Evolutionary conservation across 2,888 invertebrate genomes (phyloP).

Genomic region (Mesorhabditis sp.): DNA sequence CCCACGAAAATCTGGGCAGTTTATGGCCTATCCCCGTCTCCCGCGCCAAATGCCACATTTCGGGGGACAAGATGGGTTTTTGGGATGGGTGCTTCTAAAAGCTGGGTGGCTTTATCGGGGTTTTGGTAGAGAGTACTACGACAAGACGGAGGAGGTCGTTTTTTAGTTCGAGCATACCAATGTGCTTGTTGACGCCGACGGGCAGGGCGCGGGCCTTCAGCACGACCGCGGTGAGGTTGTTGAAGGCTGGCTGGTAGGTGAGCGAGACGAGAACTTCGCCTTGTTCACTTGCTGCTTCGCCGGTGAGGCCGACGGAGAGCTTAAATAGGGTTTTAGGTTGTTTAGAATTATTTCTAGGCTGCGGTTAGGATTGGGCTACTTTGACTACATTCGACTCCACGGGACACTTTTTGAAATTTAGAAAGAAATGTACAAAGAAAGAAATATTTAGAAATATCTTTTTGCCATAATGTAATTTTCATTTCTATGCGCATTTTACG

Average conservation of each 20-base stretch:
- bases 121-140: background rate
- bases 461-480: no score
- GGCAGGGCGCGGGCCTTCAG: slow-evolving; percentile 88
- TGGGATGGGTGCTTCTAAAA: no score
- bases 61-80: no score
- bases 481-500: no score
- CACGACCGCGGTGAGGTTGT: slow-evolving; percentile 88
- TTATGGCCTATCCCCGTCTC: no score
- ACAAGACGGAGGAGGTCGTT: background rate
- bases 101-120: no score
- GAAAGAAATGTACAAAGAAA: background rate
- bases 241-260: slow-evolving; percentile 95
- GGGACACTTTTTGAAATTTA: background rate
- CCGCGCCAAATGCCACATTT: no score
- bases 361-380: no score
- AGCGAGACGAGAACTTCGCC: slow-evolving; percentile 77
- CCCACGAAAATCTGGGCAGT: no score
- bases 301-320: slow-evolving; percentile 10
- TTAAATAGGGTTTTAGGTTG: slow-evolving; percentile 12
- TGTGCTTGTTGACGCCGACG: background rate
- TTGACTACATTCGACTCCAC: no score
- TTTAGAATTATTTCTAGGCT: no score
- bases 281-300: slow-evolving; percentile 15
- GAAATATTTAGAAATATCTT: background rate
- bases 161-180: background rate